Base-by-base conservation (phyloP, 2,888 invertebrate species). In the Dastarcus helophoroides region DNA sequence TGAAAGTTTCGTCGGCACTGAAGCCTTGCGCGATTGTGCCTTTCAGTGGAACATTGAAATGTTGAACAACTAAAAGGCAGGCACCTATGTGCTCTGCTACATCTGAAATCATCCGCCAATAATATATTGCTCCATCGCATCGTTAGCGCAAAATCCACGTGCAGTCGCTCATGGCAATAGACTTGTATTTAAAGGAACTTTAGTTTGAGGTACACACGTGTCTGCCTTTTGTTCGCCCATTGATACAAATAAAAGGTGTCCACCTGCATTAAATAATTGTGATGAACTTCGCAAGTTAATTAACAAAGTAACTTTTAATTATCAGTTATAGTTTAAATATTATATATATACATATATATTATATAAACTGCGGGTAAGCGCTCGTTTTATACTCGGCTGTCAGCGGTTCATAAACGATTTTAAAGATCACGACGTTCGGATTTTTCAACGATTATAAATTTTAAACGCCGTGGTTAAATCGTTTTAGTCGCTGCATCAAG, bases 241-340 rank as follows among this genome's bases (percentile, higher is more conserved):
- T 59, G 54, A 59, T 56, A 56, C 51, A 55, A 50, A 55, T 51
- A 54, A 54, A 56, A 58, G 52, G 60, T 58, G 58, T 60, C 58
- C 57, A 59, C 56, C 54, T 59, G 52, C 53, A 58, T 56, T 56
- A 54, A 55, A 53, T 53, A 54, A 60, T 58, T 61, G 62, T 62
- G 60, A 60, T 62, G 58, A 60, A 57, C 56, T 60, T 60, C 58
- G 58, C 58, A 60, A 58, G 48, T 50, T 58, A 59, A 60, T 54
- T 54, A 56, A 53, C 56, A 51, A 54, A 53, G 40, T 47, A 51
- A 54, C 49, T 44, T 53, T 47, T 53, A 53, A 54, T 53, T 48
- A 56, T 58, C 52, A 57, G 56, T 58, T 58, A 54, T 53, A 54
- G 56, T 54, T 48, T 55, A 54, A 58, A 56, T 56, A 57, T 52